phyloP scores from a whole-genome alignment of 2,888 invertebrate genomes.

The Parnassius mnemosyne region DNA sequence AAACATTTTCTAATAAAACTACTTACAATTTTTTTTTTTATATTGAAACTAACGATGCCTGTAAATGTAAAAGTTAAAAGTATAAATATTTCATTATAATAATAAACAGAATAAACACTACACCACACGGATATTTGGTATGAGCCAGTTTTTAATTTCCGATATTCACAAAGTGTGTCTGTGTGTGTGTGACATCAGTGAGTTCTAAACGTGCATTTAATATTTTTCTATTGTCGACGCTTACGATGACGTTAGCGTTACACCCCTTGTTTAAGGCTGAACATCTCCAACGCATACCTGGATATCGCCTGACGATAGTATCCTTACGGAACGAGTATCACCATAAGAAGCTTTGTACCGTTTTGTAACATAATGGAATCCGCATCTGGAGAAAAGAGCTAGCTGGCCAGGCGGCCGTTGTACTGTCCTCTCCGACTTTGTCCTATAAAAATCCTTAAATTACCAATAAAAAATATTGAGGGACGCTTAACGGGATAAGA shows the following conservation, averaged over 20 bases:
- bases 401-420: too few species aligned
- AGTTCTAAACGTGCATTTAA: background rate
- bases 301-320: constrained; percentile 22
- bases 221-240: background rate
- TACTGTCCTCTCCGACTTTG: too few species aligned
- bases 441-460: too few species aligned
- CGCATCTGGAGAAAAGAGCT: constrained; percentile 27
- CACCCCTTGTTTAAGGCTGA: constrained; percentile 35
- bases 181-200: background rate
- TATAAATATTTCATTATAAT: too few species aligned
- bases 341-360: constrained; percentile 28
- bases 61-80: too few species aligned
- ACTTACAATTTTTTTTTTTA: too few species aligned
- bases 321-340: constrained; percentile 34
- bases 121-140: background rate
- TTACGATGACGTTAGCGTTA: constrained; percentile 30
- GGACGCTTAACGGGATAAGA: too few species aligned
- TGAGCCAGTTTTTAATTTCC: background rate
- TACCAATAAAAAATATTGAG: too few species aligned
- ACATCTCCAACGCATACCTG: constrained; percentile 33
- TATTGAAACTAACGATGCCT: too few species aligned
- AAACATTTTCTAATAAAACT: too few species aligned
- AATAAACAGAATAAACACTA: too few species aligned
- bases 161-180: constrained; percentile 6
- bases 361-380: constrained; percentile 26